Conservation (phyloP, 2,113 vertebrate genomes). For the Pelecanoides urinatrix region DNA sequence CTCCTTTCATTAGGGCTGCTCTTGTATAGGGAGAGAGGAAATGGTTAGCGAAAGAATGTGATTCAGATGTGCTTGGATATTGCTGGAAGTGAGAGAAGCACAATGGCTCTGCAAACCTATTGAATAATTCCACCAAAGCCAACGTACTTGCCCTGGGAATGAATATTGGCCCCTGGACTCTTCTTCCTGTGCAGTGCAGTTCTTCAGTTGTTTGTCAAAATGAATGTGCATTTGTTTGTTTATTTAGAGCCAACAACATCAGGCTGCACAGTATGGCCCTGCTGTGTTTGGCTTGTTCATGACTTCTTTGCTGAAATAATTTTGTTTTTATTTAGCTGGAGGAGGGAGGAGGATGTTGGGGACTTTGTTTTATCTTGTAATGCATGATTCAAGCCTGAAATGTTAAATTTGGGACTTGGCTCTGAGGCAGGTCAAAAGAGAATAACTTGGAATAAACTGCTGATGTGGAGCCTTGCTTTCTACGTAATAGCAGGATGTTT, state of each 20-base stretch:
- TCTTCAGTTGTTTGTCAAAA: constrained; percentile 23
- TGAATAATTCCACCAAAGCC: constrained; percentile 34
- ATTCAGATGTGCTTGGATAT: constrained; percentile 38
- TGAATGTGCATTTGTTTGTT: constrained; percentile 38
- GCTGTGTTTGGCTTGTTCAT: constrained; percentile 41
- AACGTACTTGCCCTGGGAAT: not conserved
- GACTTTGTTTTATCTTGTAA: constrained; percentile 26
- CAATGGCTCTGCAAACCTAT: constrained; percentile 7
- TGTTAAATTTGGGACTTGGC: not conserved
- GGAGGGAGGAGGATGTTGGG: not conserved
- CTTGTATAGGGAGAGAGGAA: constrained; percentile 3
- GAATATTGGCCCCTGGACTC: constrained; percentile 25
- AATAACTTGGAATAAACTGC: not conserved
- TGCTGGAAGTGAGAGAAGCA: constrained; percentile 30
- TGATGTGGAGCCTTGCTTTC: not conserved
- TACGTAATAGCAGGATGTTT: not conserved
- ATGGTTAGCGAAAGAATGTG: not conserved
- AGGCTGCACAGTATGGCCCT: not conserved
- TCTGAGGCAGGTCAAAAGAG: constrained; percentile 2
- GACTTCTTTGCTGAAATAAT: constrained; percentile 16
- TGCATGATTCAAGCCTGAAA: not conserved
- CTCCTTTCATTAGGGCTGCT: not conserved
- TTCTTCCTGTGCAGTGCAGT: not conserved
- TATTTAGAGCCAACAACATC: constrained; percentile 3
- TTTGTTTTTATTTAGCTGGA: constrained; percentile 14